A percentile compares a stretch with the other conserved stretches of the same genome.
Evolutionary conservation across 2,888 invertebrate genomes (phyloP).

Genomic region (Drosophila seclusa): DNA sequence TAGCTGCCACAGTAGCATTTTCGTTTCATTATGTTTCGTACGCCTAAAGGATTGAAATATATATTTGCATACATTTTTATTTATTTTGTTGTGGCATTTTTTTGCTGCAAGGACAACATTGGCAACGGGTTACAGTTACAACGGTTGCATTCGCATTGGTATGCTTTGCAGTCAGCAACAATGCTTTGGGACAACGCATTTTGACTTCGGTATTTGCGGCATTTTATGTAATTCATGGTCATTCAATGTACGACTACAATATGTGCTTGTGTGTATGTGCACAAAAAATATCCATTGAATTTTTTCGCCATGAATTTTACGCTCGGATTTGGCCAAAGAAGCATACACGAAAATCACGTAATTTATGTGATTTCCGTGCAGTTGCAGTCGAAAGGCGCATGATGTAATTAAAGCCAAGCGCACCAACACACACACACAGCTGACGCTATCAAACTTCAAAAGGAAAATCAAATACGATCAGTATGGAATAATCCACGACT

Average conservation of each 20-base stretch:
- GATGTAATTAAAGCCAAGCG: constrained; percentile 58
- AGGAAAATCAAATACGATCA: constrained; percentile 48
- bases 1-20: constrained; percentile 72
- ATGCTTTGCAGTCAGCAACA: constrained; percentile 65
- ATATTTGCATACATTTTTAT: constrained; percentile 70
- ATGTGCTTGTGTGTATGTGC: constrained; percentile 13
- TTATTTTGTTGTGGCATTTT: constrained; percentile 8
- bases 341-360: constrained; percentile 70
- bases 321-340: constrained; percentile 69
- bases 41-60: constrained; percentile 82
- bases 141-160: constrained; percentile 48
- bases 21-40: constrained; percentile 81
- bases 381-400: constrained; percentile 43
- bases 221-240: constrained; percentile 81
- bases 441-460: constrained; percentile 40
- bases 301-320: constrained; percentile 47
- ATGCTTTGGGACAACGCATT: constrained; percentile 73
- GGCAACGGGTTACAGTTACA: constrained; percentile 53
- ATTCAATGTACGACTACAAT: constrained; percentile 44
- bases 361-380: constrained; percentile 70
- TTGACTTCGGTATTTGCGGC: constrained; percentile 80
- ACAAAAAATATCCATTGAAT: constrained; percentile 37
- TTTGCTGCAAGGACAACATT: constrained; percentile 49
- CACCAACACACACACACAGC: constrained; percentile 12
- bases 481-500: constrained; percentile 30